Evolutionary conservation across 2,888 invertebrate genomes (phyloP).

Genomic region (Epirrhoe alternata): DNA sequence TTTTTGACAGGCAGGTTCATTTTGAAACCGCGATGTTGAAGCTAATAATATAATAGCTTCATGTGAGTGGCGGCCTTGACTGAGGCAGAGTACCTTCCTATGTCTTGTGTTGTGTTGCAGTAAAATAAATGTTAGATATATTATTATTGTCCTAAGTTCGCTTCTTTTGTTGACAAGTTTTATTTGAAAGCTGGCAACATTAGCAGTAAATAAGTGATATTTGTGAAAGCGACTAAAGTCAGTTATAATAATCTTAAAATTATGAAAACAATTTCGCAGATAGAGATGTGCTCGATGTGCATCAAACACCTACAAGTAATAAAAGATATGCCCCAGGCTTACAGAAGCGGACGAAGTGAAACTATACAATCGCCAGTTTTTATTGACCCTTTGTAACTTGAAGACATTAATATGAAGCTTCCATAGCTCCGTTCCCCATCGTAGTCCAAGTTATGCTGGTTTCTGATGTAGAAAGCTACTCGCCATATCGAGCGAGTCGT

Average conservation of each 20-base stretch:
- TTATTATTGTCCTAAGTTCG: too few relatives aligned
- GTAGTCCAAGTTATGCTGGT: slow-evolving; percentile 56
- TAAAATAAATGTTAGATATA: too few relatives aligned
- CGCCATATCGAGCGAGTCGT: slow-evolving; percentile 69
- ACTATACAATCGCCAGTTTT: slow-evolving; percentile 55
- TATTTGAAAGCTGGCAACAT: too few relatives aligned
- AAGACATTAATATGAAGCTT: slow-evolving; percentile 10
- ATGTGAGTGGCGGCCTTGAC: slow-evolving; percentile 22
- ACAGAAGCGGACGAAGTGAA: slow-evolving; percentile 73
- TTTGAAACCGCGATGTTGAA: background rate
- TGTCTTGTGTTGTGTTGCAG: background rate
- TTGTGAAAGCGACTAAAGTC: too few relatives aligned
- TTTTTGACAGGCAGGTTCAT: slow-evolving; percentile 20
- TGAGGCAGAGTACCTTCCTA: background rate
- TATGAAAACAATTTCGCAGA: slow-evolving; percentile 37
- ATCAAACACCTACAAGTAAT: slow-evolving; percentile 62
- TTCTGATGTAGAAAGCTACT: slow-evolving; percentile 67
- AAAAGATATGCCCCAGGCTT: slow-evolving; percentile 66
- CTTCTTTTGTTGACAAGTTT: too few relatives aligned
- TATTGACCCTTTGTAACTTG: slow-evolving; percentile 47
- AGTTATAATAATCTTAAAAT: background rate
- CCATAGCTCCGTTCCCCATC: slow-evolving; percentile 30
- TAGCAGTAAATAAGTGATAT: too few relatives aligned
- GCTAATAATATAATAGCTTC: background rate
- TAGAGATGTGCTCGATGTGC: slow-evolving; percentile 59